Conservation (phyloP, 2,888 invertebrate species). For the Iselma pallidipennis region DNA sequence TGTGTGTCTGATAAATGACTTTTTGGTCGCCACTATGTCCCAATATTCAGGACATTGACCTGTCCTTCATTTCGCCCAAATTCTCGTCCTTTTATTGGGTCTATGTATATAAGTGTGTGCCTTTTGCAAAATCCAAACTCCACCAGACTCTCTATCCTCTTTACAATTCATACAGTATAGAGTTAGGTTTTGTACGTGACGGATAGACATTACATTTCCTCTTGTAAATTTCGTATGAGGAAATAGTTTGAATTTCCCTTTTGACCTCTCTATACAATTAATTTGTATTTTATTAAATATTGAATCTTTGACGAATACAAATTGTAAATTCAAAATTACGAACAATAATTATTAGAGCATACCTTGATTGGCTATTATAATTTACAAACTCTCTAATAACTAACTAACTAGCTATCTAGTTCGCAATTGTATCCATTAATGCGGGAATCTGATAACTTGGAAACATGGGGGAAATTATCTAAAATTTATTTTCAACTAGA, state of each 20-base stretch:
- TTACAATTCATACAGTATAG: not conserved
- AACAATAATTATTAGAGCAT: no score
- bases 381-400: not conserved
- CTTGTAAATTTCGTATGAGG: not conserved
- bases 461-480: not conserved
- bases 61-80: not conserved
- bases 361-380: not conserved
- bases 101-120: no score
- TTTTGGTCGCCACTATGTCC: not conserved
- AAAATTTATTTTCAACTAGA: not conserved
- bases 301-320: not conserved
- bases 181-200: not conserved
- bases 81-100: not conserved
- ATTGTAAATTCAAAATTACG: no score
- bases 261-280: no score
- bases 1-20: not conserved
- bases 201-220: not conserved
- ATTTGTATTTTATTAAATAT: no score
- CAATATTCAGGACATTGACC: conserved; percentile 1
- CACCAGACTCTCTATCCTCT: no score
- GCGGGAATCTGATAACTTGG: no score
- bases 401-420: not conserved
- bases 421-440: not conserved
- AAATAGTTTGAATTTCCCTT: not conserved
- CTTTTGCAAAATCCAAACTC: not conserved